Conservation (phyloP, 2,888 invertebrate species). For the Thera britannica region DNA sequence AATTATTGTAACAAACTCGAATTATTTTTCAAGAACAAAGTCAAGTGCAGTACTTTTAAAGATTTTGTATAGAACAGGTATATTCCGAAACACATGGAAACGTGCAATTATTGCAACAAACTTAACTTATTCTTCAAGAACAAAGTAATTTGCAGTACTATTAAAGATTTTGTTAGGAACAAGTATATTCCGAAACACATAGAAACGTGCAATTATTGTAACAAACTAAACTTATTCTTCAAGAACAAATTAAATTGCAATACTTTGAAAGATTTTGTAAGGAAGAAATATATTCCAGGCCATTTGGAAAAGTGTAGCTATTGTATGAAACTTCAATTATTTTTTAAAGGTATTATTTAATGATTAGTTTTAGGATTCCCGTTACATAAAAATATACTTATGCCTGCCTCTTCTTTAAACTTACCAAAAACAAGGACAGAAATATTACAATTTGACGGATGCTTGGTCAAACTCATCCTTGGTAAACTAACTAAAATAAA, state of each 20-base stretch:
- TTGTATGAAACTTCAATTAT: not conserved
- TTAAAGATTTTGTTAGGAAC: not conserved
- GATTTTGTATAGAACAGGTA: not conserved
- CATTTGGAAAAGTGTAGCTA: not conserved
- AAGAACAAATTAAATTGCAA: not conserved
- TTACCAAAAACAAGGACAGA: too few relatives aligned
- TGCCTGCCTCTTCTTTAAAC: too few relatives aligned
- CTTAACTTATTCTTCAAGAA: not conserved
- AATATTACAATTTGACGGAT: too few relatives aligned
- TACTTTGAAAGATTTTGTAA: not conserved
- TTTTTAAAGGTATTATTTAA: not conserved
- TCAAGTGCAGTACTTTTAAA: not conserved
- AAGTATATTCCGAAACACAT: not conserved
- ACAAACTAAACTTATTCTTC: not conserved
- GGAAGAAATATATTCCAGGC: not conserved
- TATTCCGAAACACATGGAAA: not conserved
- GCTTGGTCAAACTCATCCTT: too few relatives aligned
- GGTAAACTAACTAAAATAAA: too few relatives aligned
- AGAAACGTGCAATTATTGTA: slow-evolving; percentile 1
- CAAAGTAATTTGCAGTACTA: too few relatives aligned
- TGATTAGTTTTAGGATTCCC: too few relatives aligned
- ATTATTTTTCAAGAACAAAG: not conserved
- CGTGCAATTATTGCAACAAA: not conserved
- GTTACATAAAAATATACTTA: too few relatives aligned
- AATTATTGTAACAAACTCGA: not conserved